Percentiles rank a stretch among this genome's conserved stretches.
Evolutionary conservation across 2,113 vertebrate species (phyloP).

Genomic region (Octodon degus): DNA sequence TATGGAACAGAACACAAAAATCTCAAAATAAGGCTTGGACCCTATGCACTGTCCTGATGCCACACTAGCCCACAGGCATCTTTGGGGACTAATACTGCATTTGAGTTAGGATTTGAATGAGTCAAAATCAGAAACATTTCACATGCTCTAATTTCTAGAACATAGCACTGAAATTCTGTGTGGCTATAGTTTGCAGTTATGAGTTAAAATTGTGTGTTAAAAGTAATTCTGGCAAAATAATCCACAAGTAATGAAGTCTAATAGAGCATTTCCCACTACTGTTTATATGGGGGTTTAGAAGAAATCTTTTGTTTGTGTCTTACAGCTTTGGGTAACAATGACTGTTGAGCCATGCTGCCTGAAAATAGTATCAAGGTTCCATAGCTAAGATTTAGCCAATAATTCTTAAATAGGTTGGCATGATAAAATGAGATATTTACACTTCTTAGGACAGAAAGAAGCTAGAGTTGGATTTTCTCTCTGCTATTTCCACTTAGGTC

Average conservation of each 20-base stretch:
- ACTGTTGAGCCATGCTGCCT: neutral
- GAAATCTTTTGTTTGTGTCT: constrained; percentile 32
- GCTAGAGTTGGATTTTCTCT: neutral
- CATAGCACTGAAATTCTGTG: neutral
- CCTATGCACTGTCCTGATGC: neutral
- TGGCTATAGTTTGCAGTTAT: neutral
- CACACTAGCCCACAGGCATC: neutral
- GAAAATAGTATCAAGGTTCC: neutral
- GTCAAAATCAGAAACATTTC: constrained; percentile 10
- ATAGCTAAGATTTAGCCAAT: neutral
- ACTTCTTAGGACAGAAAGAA: neutral
- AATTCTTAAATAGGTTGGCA: neutral
- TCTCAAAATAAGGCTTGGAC: neutral
- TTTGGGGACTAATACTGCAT: neutral
- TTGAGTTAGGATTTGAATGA: neutral
- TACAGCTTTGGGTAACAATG: neutral
- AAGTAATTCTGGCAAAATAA: neutral
- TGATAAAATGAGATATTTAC: neutral
- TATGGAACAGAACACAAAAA: constrained; percentile 1
- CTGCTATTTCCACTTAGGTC: neutral
- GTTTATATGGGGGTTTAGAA: neutral
- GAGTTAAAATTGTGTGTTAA: neutral
- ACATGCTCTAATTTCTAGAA: constrained; percentile 43
- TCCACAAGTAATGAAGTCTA: neutral
- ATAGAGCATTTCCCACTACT: neutral